Base-by-base conservation (phyloP, 2,797 vertebrate species). In the Acrossocheilus wenchowensis region DNA sequence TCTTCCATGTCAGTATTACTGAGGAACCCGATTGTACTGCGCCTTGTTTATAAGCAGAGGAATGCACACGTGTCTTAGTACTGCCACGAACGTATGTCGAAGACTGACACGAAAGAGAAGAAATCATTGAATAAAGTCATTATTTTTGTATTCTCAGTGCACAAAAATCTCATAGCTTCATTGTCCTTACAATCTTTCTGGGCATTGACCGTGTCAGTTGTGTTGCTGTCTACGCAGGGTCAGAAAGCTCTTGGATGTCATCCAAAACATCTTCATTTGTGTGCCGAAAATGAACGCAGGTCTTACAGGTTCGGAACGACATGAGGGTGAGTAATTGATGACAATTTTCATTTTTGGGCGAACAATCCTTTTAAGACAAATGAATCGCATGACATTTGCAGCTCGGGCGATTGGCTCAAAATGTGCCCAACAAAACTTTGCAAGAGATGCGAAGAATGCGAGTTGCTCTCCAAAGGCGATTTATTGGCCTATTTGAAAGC, bases 381-480 rank as follows among this genome's bases (percentile, higher is more conserved):
- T 34, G 2, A 66, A 68, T 36, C 30, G 64, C 30, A 36, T 36
- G 30, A 30, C 64, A 68, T 68, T 68, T 36, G 30, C 26, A 75
- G 73, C 71, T 73, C 71, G 39, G n/a, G 48, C 17, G 17, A 21
- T 36, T 52, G 30, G 48, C 48, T 52, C 74, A 77, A 77, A 77
- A 23, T 23, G 74, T 36, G 48, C 26, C 48, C 30, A 77, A 77
- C 30, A 36, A 34, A 54, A 77, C 17, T 36, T 79, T 62, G 19
- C 54, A 9, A 79, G 43, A 36, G 62, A 81, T 81, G 45, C 4
- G 3, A 82, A 82, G 50, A 72, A 82, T 82, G 68, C 23, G 15
- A 43, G 68, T 43, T 72, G 21, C 81, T 72, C 81, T 82, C 66
- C 68, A 82, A 82, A 82, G 50, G 48, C 81, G 9, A 72, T 82